Conservation (phyloP, 2,888 invertebrate species). For the Isotomurus palustris region DNA sequence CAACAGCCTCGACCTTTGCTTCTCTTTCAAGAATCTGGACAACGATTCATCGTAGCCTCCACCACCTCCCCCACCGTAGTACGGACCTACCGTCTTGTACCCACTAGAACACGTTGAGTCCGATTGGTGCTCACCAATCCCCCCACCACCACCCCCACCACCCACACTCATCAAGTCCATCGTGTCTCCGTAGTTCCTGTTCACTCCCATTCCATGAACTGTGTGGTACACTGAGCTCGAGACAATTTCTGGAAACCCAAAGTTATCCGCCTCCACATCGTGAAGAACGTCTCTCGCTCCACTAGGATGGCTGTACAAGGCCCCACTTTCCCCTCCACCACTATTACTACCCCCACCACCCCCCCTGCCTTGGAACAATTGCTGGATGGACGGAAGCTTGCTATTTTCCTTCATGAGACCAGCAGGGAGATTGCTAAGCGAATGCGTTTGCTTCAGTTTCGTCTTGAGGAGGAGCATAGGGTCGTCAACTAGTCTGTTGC, state of each 20-base stretch:
- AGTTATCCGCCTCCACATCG: too few species aligned
- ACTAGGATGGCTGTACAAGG: conserved; percentile 22
- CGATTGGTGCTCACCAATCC: too few species aligned
- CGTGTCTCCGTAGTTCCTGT: neutral
- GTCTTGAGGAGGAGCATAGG: conserved; percentile 41
- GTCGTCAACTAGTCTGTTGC: conserved; percentile 28
- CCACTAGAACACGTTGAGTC: conserved; percentile 34
- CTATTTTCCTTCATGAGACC: conserved; percentile 25
- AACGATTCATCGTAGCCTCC: conserved; percentile 30
- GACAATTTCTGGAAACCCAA: too few species aligned
- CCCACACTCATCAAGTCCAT: neutral
- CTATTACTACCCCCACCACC: neutral
- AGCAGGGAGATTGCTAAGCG: conserved; percentile 37
- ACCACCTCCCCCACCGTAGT: conserved; percentile 3
- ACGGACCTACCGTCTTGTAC: conserved; percentile 39
- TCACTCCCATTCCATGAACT: conserved; percentile 16
- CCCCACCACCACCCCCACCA: neutral
- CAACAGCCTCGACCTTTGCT: conserved; percentile 14
- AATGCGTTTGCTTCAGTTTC: conserved; percentile 42
- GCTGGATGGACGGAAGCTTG: neutral
- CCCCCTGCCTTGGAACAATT: conserved; percentile 10
- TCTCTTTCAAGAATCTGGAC: conserved; percentile 36
- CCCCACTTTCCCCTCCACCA: too few species aligned
- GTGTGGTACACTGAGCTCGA: conserved; percentile 32
- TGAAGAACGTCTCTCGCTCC: conserved; percentile 13